Conservation (phyloP, 2,888 invertebrate species). For the Bellardia pandia region DNA sequence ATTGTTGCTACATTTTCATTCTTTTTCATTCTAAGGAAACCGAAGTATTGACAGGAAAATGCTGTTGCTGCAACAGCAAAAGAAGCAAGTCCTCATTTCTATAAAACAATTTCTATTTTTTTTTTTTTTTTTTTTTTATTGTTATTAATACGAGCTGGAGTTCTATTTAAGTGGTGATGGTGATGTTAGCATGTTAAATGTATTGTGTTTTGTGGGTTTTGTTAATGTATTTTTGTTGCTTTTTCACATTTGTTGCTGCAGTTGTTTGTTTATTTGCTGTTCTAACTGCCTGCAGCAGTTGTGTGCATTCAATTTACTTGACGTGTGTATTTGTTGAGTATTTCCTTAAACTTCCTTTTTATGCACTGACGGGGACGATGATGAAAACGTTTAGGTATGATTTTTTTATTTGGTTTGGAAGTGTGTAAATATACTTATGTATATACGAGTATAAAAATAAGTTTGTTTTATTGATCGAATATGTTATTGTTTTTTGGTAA, state of each 20-base stretch:
- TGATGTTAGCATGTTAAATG: conserved; percentile 44
- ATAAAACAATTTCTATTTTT: conserved; percentile 54
- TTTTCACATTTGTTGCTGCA: conserved; percentile 70
- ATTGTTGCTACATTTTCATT: conserved; percentile 57
- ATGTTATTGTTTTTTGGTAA: not conserved
- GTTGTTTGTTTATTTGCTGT: conserved; percentile 59
- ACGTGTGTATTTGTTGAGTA: conserved; percentile 60
- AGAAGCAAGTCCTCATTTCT: conserved; percentile 45
- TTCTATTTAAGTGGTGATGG: conserved; percentile 24
- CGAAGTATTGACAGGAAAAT: conserved; percentile 75
- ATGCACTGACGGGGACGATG: not conserved
- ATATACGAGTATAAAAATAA: not conserved
- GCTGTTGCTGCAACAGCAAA: conserved; percentile 51
- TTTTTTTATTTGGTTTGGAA: conserved; percentile 13
- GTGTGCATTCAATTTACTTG: conserved; percentile 64
- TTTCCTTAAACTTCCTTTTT: conserved; percentile 55
- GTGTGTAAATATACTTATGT: conserved; percentile 3
- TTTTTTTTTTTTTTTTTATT: conserved; percentile 14
- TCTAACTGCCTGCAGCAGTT: conserved; percentile 63
- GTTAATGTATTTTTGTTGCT: conserved; percentile 59
- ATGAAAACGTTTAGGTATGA: conserved; percentile 13
- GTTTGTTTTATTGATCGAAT: conserved; percentile 29
- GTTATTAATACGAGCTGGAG: conserved; percentile 20
- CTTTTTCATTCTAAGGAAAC: conserved; percentile 59
- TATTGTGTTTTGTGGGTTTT: conserved; percentile 52